phyloP scores from a whole-genome alignment of 2,113 vertebrate species.

The Pogonocichla stellata region DNA sequence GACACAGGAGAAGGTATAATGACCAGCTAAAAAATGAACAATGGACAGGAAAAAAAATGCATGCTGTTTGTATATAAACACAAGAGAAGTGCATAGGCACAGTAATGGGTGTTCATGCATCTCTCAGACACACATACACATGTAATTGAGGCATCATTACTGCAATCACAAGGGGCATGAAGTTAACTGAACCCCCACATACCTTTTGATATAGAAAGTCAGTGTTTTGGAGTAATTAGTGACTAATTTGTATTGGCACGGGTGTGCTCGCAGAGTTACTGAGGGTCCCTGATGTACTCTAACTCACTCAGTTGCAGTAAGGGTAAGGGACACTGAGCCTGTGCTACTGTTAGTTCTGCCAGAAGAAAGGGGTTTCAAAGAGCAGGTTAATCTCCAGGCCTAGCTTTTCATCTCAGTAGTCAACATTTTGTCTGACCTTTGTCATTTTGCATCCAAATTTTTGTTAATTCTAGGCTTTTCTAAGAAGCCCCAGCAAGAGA shows the following conservation, averaged over 20 bases:
- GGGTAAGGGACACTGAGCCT: neutral
- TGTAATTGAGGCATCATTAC: neutral
- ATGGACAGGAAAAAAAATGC: neutral
- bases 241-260: neutral
- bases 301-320: neutral
- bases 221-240: neutral
- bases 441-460: neutral
- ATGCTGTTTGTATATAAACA: neutral
- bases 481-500: neutral
- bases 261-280: neutral
- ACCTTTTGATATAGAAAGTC: neutral
- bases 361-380: neutral
- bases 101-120: neutral
- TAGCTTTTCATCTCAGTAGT: neutral
- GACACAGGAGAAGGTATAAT: neutral
- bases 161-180: neutral
- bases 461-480: neutral
- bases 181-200: neutral
- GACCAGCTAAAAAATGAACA: neutral
- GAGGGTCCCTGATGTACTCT: neutral
- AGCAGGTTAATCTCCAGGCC: neutral
- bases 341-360: neutral
- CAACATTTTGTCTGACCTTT: neutral
- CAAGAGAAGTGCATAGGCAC: rapidly evolving
- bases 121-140: neutral